phyloP scores from a whole-genome alignment of 2,797 vertebrate species.

The Gallirallus australis region DNA sequence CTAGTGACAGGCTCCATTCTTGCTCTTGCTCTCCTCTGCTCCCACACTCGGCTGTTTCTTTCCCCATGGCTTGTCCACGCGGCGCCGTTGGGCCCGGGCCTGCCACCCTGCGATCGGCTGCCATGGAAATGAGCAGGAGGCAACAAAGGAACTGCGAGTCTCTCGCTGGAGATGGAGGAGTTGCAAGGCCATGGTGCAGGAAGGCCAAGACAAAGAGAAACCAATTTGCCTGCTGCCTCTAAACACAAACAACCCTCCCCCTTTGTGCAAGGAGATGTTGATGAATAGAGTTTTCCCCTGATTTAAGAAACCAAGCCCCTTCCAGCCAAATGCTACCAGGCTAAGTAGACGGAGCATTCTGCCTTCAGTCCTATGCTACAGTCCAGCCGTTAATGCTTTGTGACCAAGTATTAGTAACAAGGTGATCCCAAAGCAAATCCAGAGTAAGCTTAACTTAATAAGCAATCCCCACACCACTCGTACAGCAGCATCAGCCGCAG shows the following conservation, averaged over 20 bases:
- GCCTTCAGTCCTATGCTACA: not conserved
- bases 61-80: not conserved
- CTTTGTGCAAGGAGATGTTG: not conserved
- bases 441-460: not conserved
- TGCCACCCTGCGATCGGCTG: slow-evolving; percentile 25
- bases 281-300: not conserved
- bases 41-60: slow-evolving; percentile 25
- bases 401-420: not conserved
- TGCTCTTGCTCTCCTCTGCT: slow-evolving; percentile 35
- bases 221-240: slow-evolving; percentile 19
- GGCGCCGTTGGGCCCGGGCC: not conserved
- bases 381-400: not conserved
- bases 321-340: not conserved
- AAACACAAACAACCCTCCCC: not conserved
- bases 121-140: slow-evolving; percentile 67
- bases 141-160: slow-evolving; percentile 35
- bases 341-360: not conserved
- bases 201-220: slow-evolving; percentile 33
- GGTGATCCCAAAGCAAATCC: not conserved
- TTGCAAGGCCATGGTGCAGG: not conserved
- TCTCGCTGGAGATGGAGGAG: not conserved
- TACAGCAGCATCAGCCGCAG: not conserved
- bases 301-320: not conserved
- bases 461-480: not conserved
- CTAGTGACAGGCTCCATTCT: slow-evolving; percentile 20